phyloP scores from a whole-genome alignment of 92 coral and sea anemone species.

The Porites cylindrica region DNA sequence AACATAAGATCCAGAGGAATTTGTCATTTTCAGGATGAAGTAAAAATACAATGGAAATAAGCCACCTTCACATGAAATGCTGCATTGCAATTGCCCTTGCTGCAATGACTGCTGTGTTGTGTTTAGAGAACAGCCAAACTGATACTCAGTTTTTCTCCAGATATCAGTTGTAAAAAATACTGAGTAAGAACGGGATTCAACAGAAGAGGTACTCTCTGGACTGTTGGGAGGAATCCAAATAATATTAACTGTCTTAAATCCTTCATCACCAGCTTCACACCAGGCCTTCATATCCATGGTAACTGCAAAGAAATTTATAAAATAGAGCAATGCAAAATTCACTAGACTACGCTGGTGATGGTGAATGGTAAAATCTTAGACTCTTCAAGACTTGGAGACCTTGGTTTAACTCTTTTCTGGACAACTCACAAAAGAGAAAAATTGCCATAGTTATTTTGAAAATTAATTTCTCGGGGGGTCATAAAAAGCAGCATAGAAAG shows the following conservation, averaged over 20 bases:
- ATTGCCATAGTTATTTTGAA: no score
- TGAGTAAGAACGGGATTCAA: slow-evolving; percentile 1
- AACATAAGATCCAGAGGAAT: slow-evolving; percentile 15
- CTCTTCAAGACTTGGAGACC: no score
- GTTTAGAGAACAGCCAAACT: slow-evolving; percentile 26
- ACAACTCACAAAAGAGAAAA: no score
- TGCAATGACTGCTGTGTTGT: background rate
- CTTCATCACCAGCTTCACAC: slow-evolving; percentile 4
- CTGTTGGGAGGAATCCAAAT: slow-evolving; percentile 20
- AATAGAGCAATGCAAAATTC: no score
- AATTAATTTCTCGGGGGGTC: no score
- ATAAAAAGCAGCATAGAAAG: no score
- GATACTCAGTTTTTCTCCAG: background rate
- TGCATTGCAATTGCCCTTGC: slow-evolving; percentile 17
- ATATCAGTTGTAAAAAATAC: background rate
- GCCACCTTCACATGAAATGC: background rate
- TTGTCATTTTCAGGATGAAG: slow-evolving; percentile 26
- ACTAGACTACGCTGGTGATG: background rate
- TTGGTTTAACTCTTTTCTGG: no score
- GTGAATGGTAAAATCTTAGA: background rate
- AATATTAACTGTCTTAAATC: slow-evolving; percentile 13
- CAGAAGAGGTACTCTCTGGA: background rate
- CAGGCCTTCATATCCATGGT: background rate
- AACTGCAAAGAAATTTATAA: background rate
- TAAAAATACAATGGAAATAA: background rate